Conservation (phyloP, 2,888 invertebrate species). For the Graphium colonna region DNA sequence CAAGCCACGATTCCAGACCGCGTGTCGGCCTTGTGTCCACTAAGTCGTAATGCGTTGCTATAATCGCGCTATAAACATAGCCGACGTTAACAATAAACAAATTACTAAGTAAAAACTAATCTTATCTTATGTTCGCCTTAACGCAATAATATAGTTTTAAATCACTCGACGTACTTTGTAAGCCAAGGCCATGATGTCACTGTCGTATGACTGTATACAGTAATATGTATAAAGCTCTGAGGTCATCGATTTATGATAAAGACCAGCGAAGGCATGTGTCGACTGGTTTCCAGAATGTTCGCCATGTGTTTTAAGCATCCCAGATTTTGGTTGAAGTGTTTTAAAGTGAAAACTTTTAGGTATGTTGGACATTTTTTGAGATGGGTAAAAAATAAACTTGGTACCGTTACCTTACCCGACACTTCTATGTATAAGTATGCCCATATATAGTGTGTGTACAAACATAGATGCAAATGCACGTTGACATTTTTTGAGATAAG, state of each 20-base stretch:
- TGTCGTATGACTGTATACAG: constrained; percentile 51
- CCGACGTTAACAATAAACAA: neutral
- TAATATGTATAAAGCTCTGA: constrained; percentile 42
- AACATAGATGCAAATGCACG: too few relatives aligned
- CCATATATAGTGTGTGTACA: too few relatives aligned
- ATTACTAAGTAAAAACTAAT: constrained; percentile 11
- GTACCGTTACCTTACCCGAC: too few relatives aligned
- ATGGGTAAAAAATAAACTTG: too few relatives aligned
- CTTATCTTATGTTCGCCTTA: constrained; percentile 6
- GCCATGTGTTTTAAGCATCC: constrained; percentile 19
- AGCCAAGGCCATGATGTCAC: constrained; percentile 64
- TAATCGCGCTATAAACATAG: neutral
- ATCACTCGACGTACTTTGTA: constrained; percentile 25
- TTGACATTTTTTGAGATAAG: too few relatives aligned
- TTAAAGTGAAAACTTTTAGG: too few relatives aligned
- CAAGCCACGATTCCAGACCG: too few relatives aligned
- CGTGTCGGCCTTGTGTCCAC: neutral
- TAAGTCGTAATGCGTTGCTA: neutral
- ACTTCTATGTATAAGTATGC: too few relatives aligned
- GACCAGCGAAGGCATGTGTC: constrained; percentile 20
- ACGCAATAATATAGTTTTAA: constrained; percentile 19
- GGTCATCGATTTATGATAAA: constrained; percentile 58
- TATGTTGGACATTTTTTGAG: too few relatives aligned
- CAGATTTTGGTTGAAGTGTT: too few relatives aligned
- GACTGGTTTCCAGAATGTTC: constrained; percentile 23